Conservation (phyloP, 2,888 invertebrate genomes). For the Mesorhabditis sp. region DNA sequence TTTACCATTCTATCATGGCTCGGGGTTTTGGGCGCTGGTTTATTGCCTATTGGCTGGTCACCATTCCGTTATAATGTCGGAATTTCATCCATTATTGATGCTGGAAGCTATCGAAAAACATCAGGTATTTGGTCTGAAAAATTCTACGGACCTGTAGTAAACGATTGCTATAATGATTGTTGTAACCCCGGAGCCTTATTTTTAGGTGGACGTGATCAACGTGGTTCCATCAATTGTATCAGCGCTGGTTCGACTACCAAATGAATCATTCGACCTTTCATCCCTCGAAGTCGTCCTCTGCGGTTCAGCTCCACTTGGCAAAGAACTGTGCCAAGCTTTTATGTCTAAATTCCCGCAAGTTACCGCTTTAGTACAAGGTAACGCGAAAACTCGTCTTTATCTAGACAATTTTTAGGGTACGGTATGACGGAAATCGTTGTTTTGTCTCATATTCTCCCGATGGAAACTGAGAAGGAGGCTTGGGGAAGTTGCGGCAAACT, state of each 20-base stretch:
- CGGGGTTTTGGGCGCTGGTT: slow-evolving; percentile 52
- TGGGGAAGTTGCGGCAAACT: slow-evolving; percentile 38
- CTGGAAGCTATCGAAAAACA: slow-evolving; percentile 44
- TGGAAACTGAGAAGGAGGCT: slow-evolving; percentile 19
- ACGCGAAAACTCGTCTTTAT: background rate
- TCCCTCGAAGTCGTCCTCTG: slow-evolving; percentile 36
- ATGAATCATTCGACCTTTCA: slow-evolving; percentile 6
- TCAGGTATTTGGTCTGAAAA: slow-evolving; percentile 19
- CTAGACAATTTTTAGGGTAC: slow-evolving; percentile 35
- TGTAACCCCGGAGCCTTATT: background rate
- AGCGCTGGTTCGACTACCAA: slow-evolving; percentile 12
- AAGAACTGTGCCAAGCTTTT: slow-evolving; percentile 31
- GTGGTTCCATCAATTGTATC: slow-evolving; percentile 43
- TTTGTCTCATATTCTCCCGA: slow-evolving; percentile 37
- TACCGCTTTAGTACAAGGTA: slow-evolving; percentile 47
- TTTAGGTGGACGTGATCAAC: slow-evolving; percentile 45
- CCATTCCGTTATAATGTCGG: slow-evolving; percentile 38
- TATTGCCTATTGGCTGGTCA: slow-evolving; percentile 49
- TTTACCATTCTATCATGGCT: slow-evolving; percentile 50
- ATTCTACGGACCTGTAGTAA: too few relatives aligned
- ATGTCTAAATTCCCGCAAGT: slow-evolving; percentile 40
- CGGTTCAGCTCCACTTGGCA: slow-evolving; percentile 40
- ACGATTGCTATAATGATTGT: background rate
- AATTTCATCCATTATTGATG: slow-evolving; percentile 43
- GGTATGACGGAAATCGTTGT: slow-evolving; percentile 49